Conservation (phyloP, 2,888 invertebrate genomes). For the Nephrotoma flavescens region DNA sequence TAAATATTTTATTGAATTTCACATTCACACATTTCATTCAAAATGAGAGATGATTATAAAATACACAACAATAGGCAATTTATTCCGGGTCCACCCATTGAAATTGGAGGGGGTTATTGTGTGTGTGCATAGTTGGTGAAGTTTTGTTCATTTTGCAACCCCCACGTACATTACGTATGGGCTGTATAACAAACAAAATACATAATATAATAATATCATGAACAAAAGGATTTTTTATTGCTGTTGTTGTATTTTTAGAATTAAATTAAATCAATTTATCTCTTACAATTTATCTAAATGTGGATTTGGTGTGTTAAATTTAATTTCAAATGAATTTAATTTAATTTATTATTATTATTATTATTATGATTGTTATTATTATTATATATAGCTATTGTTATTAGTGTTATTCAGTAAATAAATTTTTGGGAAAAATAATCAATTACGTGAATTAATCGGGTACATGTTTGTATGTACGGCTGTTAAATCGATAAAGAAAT, state of each 20-base stretch:
- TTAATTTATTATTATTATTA: background rate
- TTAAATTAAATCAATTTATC: background rate
- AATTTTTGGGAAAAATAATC: too few relatives aligned
- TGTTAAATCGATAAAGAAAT: too few relatives aligned
- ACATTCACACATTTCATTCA: background rate
- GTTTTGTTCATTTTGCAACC: background rate
- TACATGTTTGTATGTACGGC: too few relatives aligned
- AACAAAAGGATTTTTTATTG: background rate
- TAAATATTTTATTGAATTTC: background rate
- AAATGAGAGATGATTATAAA: background rate
- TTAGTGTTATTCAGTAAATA: background rate
- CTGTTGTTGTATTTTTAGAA: background rate
- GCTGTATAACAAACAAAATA: background rate
- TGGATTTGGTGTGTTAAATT: background rate
- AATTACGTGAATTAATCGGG: too few relatives aligned
- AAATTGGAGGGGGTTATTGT: background rate
- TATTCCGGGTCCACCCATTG: background rate
- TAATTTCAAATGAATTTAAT: background rate
- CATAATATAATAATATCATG: background rate
- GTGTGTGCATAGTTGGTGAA: background rate
- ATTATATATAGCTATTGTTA: background rate
- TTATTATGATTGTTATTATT: background rate
- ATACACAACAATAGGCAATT: background rate
- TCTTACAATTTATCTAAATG: background rate
- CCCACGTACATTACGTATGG: background rate